Evolutionary conservation across 2,113 vertebrate genomes (phyloP).

Genomic region (Phylloscopus trochilus): DNA sequence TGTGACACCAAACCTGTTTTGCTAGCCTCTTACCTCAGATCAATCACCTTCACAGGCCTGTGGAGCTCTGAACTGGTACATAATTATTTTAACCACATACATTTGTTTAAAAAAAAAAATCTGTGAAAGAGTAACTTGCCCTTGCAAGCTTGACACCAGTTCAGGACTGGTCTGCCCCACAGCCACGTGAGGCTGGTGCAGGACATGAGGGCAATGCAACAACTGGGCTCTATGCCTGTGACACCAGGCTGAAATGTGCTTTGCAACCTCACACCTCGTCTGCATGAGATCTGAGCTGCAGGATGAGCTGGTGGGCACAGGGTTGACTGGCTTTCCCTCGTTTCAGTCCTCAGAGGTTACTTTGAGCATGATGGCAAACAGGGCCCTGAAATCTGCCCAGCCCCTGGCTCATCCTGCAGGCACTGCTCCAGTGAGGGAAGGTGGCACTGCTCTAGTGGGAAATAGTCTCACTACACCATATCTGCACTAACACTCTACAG

Average conservation of each 20-base stretch:
- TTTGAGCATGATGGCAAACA: background rate
- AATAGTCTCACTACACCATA: background rate
- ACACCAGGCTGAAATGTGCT: background rate
- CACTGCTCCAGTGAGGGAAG: background rate
- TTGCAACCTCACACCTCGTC: rapidly evolving
- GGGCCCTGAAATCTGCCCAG: rapidly evolving
- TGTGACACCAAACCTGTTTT: background rate
- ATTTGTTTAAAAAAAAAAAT: rapidly evolving
- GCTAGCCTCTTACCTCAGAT: background rate
- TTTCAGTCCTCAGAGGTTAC: rapidly evolving
- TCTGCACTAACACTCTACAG: too few species aligned
- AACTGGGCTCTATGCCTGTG: rapidly evolving
- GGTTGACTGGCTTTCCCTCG: background rate
- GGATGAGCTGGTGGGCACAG: background rate
- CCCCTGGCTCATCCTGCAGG: rapidly evolving
- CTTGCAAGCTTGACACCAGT: background rate
- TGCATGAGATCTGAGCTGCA: rapidly evolving
- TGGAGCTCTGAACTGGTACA: background rate
- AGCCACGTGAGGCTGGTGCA: background rate
- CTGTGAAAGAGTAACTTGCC: background rate
- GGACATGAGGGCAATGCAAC: background rate
- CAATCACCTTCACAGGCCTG: background rate
- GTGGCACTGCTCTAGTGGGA: background rate
- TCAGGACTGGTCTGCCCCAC: background rate
- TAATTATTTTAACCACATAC: background rate